Conservation (phyloP, 1,140 invertebrate species). For the Neodiprion lecontei region DNA sequence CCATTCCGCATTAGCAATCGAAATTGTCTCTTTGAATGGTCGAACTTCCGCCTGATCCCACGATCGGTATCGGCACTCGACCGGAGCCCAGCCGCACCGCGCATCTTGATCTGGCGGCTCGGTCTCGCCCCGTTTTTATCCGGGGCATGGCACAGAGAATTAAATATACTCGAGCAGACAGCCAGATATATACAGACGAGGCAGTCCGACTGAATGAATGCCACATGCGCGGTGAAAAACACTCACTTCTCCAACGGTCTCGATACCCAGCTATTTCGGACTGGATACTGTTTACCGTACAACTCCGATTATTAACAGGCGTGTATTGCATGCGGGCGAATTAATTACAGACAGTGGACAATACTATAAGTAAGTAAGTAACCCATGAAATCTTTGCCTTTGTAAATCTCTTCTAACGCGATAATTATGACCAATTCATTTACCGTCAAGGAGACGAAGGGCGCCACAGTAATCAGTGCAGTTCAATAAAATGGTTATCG, state of each 20-base stretch:
- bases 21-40: not conserved
- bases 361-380: not conserved
- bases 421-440: too few species aligned
- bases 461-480: too few species aligned
- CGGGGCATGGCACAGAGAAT: not conserved
- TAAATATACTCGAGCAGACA: slow-evolving; percentile 5
- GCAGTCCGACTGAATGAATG: not conserved
- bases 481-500: too few species aligned
- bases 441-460: too few species aligned
- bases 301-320: not conserved
- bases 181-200: not conserved
- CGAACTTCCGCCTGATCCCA: slow-evolving; percentile 1
- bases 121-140: slow-evolving; percentile 6
- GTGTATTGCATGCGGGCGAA: not conserved
- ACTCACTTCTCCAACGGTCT: not conserved
- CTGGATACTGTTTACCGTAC: not conserved
- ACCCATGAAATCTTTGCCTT: too few species aligned
- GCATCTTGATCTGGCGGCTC: not conserved
- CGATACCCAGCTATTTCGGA: not conserved
- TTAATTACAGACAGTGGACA: not conserved
- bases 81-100: not conserved
- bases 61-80: not conserved
- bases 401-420: too few species aligned
- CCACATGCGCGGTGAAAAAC: not conserved
- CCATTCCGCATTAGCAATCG: not conserved